A percentile compares a stretch with the other conserved stretches of the same genome.
These are phyloP conservation scores for Panulirus ornatus DNA, from an alignment of 1,140 invertebrate species.

Conservation along the genomic window DNA sequence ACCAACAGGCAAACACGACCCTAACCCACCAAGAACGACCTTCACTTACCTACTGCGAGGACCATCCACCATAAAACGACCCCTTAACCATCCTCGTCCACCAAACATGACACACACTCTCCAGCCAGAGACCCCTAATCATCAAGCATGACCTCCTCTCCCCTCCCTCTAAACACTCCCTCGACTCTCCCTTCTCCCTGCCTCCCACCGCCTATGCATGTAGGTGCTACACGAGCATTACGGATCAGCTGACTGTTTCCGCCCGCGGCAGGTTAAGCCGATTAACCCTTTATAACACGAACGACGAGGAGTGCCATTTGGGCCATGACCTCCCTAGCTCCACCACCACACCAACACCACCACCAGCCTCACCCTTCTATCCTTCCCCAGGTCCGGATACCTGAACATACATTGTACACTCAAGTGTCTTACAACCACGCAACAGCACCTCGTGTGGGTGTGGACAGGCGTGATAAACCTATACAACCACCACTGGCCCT, in stretches of 20 bases:
- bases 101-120: background rate
- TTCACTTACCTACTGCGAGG: too few species aligned
- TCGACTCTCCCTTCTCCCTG: background rate
- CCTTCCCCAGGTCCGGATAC: too few species aligned
- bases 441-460: too few species aligned
- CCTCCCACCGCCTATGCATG: background rate
- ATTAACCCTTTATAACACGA: conserved; percentile 29
- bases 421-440: too few species aligned
- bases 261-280: conserved; percentile 17
- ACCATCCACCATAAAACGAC: conserved; percentile 3
- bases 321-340: background rate
- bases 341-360: background rate
- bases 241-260: conserved; percentile 35
- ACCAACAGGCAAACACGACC: too few species aligned
- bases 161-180: background rate
- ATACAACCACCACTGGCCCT: too few species aligned
- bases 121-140: background rate
- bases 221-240: background rate
- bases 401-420: too few species aligned
- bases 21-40: too few species aligned
- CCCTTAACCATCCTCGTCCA: background rate
- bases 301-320: conserved; percentile 10
- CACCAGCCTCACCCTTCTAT: too few species aligned
- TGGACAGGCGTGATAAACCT: too few species aligned
- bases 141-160: too few species aligned